A percentile compares a stretch with the other conserved stretches of the same genome.
Evolutionary conservation across 1,140 invertebrate genomes (phyloP).

Genomic region (Caerostris darwini): DNA sequence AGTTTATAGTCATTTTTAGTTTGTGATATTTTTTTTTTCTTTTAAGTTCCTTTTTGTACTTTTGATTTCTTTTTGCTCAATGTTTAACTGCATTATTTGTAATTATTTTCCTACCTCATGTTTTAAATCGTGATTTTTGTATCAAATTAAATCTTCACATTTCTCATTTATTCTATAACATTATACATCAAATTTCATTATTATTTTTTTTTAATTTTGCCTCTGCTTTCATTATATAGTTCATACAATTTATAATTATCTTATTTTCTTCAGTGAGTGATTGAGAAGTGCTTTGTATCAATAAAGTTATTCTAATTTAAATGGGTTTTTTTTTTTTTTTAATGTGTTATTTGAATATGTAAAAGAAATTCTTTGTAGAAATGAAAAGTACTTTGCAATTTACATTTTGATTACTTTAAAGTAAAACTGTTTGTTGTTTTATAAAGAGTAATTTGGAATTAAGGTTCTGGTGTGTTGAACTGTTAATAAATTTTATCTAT

Average conservation of each 20-base stretch:
- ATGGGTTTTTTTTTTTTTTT: background rate
- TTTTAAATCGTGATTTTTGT: slow-evolving; percentile 26
- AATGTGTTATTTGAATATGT: too few species aligned
- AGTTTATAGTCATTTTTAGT: slow-evolving; percentile 69
- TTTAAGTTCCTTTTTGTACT: slow-evolving; percentile 71
- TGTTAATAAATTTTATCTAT: too few species aligned
- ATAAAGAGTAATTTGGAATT: too few species aligned
- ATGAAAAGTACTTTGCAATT: too few species aligned
- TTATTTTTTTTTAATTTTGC: slow-evolving; percentile 50
- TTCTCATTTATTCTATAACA: slow-evolving; percentile 26
- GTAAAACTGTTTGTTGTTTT: too few species aligned
- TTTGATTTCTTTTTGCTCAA: slow-evolving; percentile 61
- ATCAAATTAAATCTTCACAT: background rate
- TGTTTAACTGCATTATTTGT: slow-evolving; percentile 60
- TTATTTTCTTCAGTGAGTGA: slow-evolving; percentile 60
- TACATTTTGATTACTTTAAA: too few species aligned
- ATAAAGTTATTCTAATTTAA: slow-evolving; percentile 76
- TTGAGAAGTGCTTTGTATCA: slow-evolving; percentile 69
- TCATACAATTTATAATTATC: slow-evolving; percentile 52
- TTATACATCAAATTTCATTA: background rate
- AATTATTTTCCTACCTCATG: slow-evolving; percentile 73
- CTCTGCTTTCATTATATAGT: slow-evolving; percentile 66
- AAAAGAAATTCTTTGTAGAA: too few species aligned
- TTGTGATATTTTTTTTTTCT: slow-evolving; percentile 68
- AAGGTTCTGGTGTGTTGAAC: too few species aligned